Conservation (phyloP, 1,140 invertebrate species). For the Temnothorax curvispinosus region DNA sequence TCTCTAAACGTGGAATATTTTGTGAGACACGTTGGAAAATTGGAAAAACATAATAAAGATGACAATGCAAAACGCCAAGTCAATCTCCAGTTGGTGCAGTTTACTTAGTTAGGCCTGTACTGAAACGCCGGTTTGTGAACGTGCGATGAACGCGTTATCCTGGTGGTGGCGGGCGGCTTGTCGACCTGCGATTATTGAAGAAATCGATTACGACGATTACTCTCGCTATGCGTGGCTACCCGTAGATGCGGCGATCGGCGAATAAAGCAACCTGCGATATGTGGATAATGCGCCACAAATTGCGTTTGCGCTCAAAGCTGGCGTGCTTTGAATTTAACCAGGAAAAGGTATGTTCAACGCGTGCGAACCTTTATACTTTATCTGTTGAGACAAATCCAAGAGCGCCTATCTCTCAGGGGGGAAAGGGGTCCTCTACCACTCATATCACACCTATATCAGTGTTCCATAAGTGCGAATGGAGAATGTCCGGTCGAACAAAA, state of each 20-base stretch:
- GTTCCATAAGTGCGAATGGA: slow-evolving; percentile 66
- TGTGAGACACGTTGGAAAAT: background rate
- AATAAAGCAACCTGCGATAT: slow-evolving; percentile 78
- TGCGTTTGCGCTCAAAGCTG: slow-evolving; percentile 82
- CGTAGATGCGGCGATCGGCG: slow-evolving; percentile 72
- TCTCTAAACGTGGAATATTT: background rate
- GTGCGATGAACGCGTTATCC: slow-evolving; percentile 77
- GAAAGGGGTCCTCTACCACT: background rate
- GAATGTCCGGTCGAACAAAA: slow-evolving; percentile 64
- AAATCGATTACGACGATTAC: slow-evolving; percentile 75
- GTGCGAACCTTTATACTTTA: slow-evolving; percentile 81
- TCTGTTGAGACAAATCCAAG: slow-evolving; percentile 75
- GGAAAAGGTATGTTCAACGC: slow-evolving; percentile 85
- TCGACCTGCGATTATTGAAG: slow-evolving; percentile 79
- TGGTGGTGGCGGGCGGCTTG: slow-evolving; percentile 69
- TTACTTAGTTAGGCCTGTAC: slow-evolving; percentile 55
- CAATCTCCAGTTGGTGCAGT: slow-evolving; percentile 53
- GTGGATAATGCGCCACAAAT: slow-evolving; percentile 82
- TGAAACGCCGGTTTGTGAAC: slow-evolving; percentile 60
- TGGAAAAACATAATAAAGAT: background rate
- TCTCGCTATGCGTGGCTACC: slow-evolving; percentile 75
- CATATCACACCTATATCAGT: slow-evolving; percentile 44
- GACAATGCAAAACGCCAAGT: slow-evolving; percentile 39
- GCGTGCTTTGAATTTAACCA: slow-evolving; percentile 83
- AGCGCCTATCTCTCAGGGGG: slow-evolving; percentile 29